Conservation (phyloP, 2,113 vertebrate species). For the Chroicocephalus ridibundus region DNA sequence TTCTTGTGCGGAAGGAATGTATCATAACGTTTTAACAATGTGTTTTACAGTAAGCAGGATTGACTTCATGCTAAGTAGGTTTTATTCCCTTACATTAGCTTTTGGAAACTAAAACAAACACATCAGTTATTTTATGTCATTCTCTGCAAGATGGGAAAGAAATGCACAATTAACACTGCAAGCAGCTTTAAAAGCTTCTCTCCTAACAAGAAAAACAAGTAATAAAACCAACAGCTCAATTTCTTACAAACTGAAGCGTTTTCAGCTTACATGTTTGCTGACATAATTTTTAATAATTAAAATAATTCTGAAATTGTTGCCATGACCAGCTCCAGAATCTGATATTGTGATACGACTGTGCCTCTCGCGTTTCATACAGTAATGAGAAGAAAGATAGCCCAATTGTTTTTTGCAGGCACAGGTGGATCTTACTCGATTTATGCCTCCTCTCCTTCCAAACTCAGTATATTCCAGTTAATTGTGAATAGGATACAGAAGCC, state of each 20-base stretch:
- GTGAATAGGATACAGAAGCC: background rate
- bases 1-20: background rate
- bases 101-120: slow-evolving; percentile 72
- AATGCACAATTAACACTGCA: slow-evolving; percentile 62
- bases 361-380: background rate
- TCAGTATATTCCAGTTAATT: background rate
- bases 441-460: background rate
- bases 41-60: slow-evolving; percentile 18
- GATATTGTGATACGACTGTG: background rate
- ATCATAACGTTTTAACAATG: slow-evolving; percentile 41
- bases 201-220: slow-evolving; percentile 46
- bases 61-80: slow-evolving; percentile 68
- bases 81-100: slow-evolving; percentile 72
- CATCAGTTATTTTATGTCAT: slow-evolving; percentile 73
- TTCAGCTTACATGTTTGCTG: slow-evolving; percentile 7
- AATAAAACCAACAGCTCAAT: slow-evolving; percentile 32
- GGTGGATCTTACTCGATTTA: background rate
- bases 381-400: background rate
- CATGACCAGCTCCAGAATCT: background rate
- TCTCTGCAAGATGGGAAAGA: slow-evolving; percentile 64
- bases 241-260: slow-evolving; percentile 36
- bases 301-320: background rate
- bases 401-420: background rate
- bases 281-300: slow-evolving; percentile 19
- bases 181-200: slow-evolving; percentile 56